Evolutionary conservation across 1,140 invertebrate species (phyloP), one percentile per base, ranked within the genome.

Genomic region (Pseudomyrmex concolor): DNA sequence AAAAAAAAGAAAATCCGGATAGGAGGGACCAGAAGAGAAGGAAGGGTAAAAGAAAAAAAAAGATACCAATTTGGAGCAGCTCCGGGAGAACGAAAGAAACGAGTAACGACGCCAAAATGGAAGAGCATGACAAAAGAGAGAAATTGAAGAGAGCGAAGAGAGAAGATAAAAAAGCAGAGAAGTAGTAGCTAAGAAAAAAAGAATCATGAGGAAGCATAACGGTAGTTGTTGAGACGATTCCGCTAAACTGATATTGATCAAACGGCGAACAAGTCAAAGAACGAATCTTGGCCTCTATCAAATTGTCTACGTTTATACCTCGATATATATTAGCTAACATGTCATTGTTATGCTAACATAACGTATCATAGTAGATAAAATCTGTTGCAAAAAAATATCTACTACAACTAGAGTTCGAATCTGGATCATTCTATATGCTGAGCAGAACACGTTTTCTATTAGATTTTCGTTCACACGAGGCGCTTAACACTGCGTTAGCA

Each of bases 201-300:
- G 76, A 25, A 82, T 7, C 48, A 15, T 60, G 60, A 82, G 62
- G 78, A 66, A n/a, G 17, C 45, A 48, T 45, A 82, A 82, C 67
- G 78, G 70, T 82, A 72, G 78, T 82, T 71, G 78, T 76, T 51
- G 19, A 15, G 60, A 76, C 57, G 76, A 80, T 80, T 66, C 66
- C 67, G 76, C 76, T 80, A 70, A 80, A 57, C 76, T 70, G 76
- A 54, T 78, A 78, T 25, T 25, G 68, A 70, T 85, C 78, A 57
- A 63, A 25, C 25, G 2, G 25, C 22, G 22, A 25, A 3, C 2
- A 25, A 25, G 2, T 25, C 25, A 25, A 25, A 25, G 25, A 25
- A 25, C 2, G 3, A 25, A 25, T 25, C 25, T 25, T 25, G 25
- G 25, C 25, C 0, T 25, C 25, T 25, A 25, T 25, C 25, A 25